Evolutionary conservation across 2,797 vertebrate genomes (phyloP), one percentile per base, ranked within the genome.

Genomic region (Enteromius treurensis): DNA sequence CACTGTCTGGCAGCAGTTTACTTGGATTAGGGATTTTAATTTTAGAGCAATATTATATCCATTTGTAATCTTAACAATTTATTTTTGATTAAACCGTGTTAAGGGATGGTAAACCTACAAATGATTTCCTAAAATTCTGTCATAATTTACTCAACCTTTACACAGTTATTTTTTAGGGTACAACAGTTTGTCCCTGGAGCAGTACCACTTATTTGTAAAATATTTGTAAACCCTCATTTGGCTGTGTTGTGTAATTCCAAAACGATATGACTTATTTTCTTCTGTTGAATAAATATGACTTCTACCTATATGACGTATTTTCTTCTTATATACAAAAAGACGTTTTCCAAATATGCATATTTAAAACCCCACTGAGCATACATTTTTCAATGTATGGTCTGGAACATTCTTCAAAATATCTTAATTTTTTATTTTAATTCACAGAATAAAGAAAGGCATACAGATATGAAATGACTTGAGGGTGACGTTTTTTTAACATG

Each of bases 1-100:
- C 5, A 29, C 23, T 47, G 76, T 34, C 60, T 67, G 77, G 62
- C 62, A 53, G 32, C 77, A 68, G 42, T 68, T 37, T 49, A 60
- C 19, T 29, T 34, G 23, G 34, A 58, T 69, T 64, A 62, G 23
- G 26, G 21, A 42, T 53, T 15, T 10, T 0, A 9, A 19, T 53
- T 53, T 34, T 55, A 11, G 5, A 55, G 9, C 3, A 69, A 60
- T 42, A 26, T 42, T 42, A 15, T 26, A 42, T 60, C 8, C 4
- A 1, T 77, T 77, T 58, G 21, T 40, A 23, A 58, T 13, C 71
- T 34, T 53, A 29, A 37, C 6, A 19, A 9, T 67, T 34, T 67
- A 17, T 37, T 34, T 67, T 40, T 5, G 65, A n/a, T 40, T 21
- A n/a, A 68, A 40, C 34, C 6, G 3, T 75, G 19, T 76, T 13